A percentile compares a stretch with the other conserved stretches of the same genome.
phyloP scores from a whole-genome alignment of 2,797 vertebrate species.

The Sylvia borin region DNA sequence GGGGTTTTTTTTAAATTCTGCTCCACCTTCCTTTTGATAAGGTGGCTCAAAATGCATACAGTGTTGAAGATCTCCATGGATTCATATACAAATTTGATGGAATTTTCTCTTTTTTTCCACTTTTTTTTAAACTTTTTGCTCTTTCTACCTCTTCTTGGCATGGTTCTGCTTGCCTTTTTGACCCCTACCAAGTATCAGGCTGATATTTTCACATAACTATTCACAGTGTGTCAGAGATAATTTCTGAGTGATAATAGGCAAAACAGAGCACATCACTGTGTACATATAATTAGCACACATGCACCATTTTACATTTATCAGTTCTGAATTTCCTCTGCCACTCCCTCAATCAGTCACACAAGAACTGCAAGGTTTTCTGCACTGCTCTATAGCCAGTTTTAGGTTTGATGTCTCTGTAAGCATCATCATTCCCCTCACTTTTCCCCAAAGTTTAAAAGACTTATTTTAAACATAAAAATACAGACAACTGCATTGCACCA shows the following conservation, averaged over 20 bases:
- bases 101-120: no score
- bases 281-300: background rate
- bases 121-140: background rate
- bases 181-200: background rate
- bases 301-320: background rate
- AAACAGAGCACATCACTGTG: background rate
- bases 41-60: background rate
- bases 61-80: background rate
- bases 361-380: background rate
- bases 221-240: background rate
- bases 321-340: slow-evolving; percentile 10
- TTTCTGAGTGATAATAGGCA: background rate
- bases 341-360: background rate
- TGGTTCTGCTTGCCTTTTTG: background rate
- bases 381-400: background rate
- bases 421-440: background rate
- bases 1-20: background rate
- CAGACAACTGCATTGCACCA: background rate
- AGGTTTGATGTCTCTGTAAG: background rate
- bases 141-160: background rate
- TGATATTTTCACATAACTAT: background rate
- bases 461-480: background rate
- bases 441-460: background rate
- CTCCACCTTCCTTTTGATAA: background rate
- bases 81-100: background rate